Conservation (phyloP, 2,113 vertebrate genomes). For the Cololabis saira region DNA sequence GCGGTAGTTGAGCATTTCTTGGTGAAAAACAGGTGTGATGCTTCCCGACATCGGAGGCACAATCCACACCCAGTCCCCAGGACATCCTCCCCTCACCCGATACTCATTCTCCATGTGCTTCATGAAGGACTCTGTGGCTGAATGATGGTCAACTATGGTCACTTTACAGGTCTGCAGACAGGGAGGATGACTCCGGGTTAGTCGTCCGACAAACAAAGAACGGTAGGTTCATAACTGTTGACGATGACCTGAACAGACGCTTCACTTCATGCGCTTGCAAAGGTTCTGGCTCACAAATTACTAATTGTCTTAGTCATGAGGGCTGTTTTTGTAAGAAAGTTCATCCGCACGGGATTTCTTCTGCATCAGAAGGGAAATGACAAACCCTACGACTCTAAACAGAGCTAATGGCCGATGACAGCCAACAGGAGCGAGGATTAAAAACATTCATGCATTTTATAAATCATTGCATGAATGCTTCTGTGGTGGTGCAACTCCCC, state of each 20-base stretch:
- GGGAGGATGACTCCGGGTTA: neutral
- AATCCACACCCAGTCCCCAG: constrained; percentile 98
- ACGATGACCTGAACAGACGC: too few species aligned
- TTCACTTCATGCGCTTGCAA: too few species aligned
- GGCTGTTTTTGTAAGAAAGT: neutral
- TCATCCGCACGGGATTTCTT: neutral
- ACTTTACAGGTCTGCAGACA: constrained; percentile 90
- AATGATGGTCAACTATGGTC: constrained; percentile 98
- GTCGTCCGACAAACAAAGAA: too few species aligned
- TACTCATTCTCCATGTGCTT: constrained; percentile 99
- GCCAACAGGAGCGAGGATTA: too few species aligned
- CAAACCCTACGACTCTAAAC: neutral
- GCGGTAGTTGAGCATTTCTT: constrained; percentile 98
- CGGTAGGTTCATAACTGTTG: neutral
- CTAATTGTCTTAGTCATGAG: too few species aligned
- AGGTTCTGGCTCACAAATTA: too few species aligned
- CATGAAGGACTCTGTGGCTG: constrained; percentile 97
- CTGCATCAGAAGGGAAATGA: neutral
- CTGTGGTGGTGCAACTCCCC: too few species aligned
- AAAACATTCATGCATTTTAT: too few species aligned
- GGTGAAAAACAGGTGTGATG: constrained; percentile 97
- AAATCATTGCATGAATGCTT: too few species aligned
- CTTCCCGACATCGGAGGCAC: constrained; percentile 98
- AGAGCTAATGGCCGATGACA: neutral
- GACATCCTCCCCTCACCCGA: constrained; percentile 93